Conservation (phyloP, 2,888 invertebrate genomes). For the Molorchus minor region DNA sequence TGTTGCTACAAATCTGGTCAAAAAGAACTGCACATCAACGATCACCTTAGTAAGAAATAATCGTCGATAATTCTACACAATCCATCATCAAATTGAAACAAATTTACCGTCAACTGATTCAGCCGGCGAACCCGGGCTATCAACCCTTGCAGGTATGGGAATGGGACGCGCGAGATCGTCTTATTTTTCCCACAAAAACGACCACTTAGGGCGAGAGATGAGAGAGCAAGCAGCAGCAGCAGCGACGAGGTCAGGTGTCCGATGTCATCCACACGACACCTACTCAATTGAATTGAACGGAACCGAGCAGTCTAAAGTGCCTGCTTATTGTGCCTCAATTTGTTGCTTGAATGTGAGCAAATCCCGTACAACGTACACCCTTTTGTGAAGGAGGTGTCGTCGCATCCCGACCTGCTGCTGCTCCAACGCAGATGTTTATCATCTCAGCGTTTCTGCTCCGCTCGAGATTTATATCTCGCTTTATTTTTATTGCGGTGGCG, state of each 20-base stretch:
- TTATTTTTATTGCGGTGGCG: too few species aligned
- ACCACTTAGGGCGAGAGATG: conserved; percentile 27
- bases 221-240: conserved; percentile 20
- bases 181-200: conserved; percentile 29
- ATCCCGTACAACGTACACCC: conserved; percentile 42
- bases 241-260: conserved; percentile 50
- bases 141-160: too few species aligned
- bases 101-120: background rate
- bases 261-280: conserved; percentile 52
- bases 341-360: conserved; percentile 49
- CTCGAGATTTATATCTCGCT: background rate
- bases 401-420: conserved; percentile 34
- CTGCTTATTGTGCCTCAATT: conserved; percentile 54
- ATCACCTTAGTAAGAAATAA: too few species aligned
- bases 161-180: conserved; percentile 22
- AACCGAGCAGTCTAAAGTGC: conserved; percentile 50
- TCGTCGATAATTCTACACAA: too few species aligned
- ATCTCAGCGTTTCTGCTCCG: background rate
- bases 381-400: conserved; percentile 46
- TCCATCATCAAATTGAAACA: too few species aligned
- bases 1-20: too few species aligned
- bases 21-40: too few species aligned
- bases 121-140: background rate
- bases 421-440: conserved; percentile 31
- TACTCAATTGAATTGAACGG: conserved; percentile 45